Percentiles rank a stretch among this genome's conserved stretches.
Conservation (phyloP, 2,888 invertebrate genomes). For the Oligia latruncula region DNA sequence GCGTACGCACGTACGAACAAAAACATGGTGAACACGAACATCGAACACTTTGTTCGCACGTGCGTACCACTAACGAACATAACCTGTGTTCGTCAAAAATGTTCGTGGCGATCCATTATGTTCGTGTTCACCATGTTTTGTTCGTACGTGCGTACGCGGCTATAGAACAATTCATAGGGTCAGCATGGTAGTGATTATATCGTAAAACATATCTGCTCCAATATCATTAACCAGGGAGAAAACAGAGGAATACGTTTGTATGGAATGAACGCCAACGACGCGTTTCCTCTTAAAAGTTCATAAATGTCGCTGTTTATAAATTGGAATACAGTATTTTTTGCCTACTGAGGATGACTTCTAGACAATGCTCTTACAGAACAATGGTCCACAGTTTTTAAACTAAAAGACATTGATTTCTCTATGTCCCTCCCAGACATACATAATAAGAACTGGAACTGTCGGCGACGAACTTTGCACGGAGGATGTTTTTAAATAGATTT, state of each 20-base stretch:
- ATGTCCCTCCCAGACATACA: background rate
- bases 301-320: background rate
- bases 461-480: background rate
- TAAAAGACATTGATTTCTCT: background rate
- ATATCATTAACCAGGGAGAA: background rate
- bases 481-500: background rate
- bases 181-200: background rate
- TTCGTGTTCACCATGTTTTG: too few species aligned
- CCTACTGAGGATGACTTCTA: background rate
- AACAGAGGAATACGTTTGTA: background rate
- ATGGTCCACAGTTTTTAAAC: conserved; percentile 1
- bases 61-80: too few species aligned
- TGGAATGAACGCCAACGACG: background rate
- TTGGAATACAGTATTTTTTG: background rate
- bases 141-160: too few species aligned
- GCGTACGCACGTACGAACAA: too few species aligned
- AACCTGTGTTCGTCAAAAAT: too few species aligned
- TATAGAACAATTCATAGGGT: background rate
- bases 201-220: background rate
- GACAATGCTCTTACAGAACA: conserved; percentile 15
- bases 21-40: too few species aligned
- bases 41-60: too few species aligned
- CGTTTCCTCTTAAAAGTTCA: background rate
- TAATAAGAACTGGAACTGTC: background rate
- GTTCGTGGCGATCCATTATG: too few species aligned